phyloP scores from a whole-genome alignment of 2,113 vertebrate species.

The Rhea americana region DNA sequence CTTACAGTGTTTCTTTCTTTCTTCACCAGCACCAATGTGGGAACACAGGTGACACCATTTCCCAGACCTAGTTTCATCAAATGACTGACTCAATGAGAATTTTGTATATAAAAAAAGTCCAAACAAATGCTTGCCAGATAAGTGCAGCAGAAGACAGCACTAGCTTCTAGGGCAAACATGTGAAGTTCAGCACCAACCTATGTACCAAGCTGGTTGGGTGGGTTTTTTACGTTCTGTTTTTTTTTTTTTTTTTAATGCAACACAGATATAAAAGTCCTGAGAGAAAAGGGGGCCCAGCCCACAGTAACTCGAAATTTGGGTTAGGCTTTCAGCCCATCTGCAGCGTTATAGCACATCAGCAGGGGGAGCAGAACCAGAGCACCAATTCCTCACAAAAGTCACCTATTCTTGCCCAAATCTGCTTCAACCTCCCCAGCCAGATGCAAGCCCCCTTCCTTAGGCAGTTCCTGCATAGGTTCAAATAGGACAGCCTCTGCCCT shows the following conservation, averaged over 20 bases:
- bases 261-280: neutral
- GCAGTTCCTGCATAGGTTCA: neutral
- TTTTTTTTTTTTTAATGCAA: neutral
- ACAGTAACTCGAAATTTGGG: neutral
- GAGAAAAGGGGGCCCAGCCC: neutral
- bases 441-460: neutral
- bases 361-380: constrained; percentile 21
- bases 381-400: neutral
- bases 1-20: neutral
- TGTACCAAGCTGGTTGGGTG: rapidly evolving
- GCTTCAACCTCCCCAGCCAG: neutral
- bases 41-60: neutral
- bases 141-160: neutral
- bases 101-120: neutral
- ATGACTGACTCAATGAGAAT: neutral
- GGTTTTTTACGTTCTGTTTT: neutral
- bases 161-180: neutral
- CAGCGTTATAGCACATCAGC: neutral
- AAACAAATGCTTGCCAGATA: neutral
- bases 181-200: neutral
- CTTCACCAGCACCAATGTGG: neutral
- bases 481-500: neutral
- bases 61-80: neutral
- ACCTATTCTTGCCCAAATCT: neutral
- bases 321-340: neutral